Conservation (phyloP, 2,888 invertebrate species). For the Drosophila nr. perissopoda region DNA sequence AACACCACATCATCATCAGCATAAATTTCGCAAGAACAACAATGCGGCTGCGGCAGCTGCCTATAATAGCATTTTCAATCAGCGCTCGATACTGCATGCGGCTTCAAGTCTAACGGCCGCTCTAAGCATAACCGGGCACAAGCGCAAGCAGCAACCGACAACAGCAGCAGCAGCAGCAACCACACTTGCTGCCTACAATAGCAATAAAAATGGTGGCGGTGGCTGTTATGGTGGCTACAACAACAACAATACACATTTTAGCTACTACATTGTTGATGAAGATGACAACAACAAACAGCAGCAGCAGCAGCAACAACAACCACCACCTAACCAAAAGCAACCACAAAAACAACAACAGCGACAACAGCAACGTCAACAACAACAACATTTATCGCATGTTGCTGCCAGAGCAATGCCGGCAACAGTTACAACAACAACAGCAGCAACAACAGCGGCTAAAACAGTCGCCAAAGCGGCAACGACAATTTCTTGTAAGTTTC, state of each 20-base stretch:
- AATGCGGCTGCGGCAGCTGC: slow-evolving; percentile 83
- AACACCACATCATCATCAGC: slow-evolving; percentile 69
- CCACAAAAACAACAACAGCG: slow-evolving; percentile 41
- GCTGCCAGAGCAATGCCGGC: slow-evolving; percentile 48
- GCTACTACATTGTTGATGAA: slow-evolving; percentile 70
- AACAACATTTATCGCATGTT: slow-evolving; percentile 32
- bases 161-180: slow-evolving; percentile 26
- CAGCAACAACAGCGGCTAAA: slow-evolving; percentile 24
- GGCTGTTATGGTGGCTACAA: slow-evolving; percentile 33
- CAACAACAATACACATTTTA: slow-evolving; percentile 40
- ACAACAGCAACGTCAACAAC: slow-evolving; percentile 31
- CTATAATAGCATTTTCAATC: slow-evolving; percentile 83
- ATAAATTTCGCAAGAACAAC: slow-evolving; percentile 83
- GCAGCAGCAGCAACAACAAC: slow-evolving; percentile 26
- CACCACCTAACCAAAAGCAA: slow-evolving; percentile 43
- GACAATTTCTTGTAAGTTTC: slow-evolving; percentile 85
- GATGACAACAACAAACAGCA: slow-evolving; percentile 48
- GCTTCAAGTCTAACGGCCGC: slow-evolving; percentile 75
- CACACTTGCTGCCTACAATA: slow-evolving; percentile 50
- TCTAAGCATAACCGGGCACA: slow-evolving; percentile 78
- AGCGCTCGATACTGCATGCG: slow-evolving; percentile 77
- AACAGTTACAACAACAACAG: slow-evolving; percentile 45
- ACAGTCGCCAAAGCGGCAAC: slow-evolving; percentile 74
- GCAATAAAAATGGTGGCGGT: slow-evolving; percentile 51
- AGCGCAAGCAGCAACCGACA: slow-evolving; percentile 62